A percentile compares a stretch with the other conserved stretches of the same genome.
Evolutionary conservation across 2,888 invertebrate genomes (phyloP).

Genomic region (Cephus spinipes): DNA sequence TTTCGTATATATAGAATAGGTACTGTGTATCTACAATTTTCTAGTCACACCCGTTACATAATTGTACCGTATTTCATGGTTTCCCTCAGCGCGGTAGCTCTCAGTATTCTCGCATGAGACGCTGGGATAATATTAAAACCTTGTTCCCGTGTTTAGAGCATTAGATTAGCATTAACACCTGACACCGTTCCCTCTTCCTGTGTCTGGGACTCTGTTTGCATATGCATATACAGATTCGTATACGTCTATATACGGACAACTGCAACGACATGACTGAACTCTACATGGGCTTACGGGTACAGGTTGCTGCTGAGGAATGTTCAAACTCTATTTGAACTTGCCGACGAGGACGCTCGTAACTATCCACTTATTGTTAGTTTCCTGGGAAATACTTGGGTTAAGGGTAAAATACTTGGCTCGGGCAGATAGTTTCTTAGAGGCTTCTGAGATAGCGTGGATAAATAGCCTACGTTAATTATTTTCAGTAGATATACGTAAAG

Average conservation of each 20-base stretch:
- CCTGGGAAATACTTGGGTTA: not conserved
- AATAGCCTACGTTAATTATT: not conserved
- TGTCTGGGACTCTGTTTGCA: slow-evolving; percentile 2
- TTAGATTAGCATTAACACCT: slow-evolving; percentile 27
- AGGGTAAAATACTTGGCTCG: not conserved
- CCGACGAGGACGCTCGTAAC: slow-evolving; percentile 16
- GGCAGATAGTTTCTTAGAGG: not conserved
- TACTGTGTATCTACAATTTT: not conserved
- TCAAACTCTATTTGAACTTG: slow-evolving; percentile 36
- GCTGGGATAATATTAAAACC: not conserved
- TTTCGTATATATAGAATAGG: not conserved
- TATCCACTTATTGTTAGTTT: not conserved
- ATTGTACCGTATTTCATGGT: not conserved
- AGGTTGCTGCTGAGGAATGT: not conserved
- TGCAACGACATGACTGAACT: not conserved
- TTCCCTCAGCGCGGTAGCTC: not conserved
- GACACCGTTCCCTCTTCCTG: slow-evolving; percentile 8
- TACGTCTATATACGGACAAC: not conserved
- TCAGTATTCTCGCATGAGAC: not conserved
- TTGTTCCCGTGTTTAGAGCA: slow-evolving; percentile 8
- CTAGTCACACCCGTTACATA: not conserved
- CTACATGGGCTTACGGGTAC: not conserved
- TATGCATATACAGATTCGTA: not conserved
- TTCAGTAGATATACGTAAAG: not conserved
- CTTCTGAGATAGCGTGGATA: not conserved